Base-by-base conservation (phyloP, 2,113 vertebrate genomes). In the Sylvilagus bachmani region DNA sequence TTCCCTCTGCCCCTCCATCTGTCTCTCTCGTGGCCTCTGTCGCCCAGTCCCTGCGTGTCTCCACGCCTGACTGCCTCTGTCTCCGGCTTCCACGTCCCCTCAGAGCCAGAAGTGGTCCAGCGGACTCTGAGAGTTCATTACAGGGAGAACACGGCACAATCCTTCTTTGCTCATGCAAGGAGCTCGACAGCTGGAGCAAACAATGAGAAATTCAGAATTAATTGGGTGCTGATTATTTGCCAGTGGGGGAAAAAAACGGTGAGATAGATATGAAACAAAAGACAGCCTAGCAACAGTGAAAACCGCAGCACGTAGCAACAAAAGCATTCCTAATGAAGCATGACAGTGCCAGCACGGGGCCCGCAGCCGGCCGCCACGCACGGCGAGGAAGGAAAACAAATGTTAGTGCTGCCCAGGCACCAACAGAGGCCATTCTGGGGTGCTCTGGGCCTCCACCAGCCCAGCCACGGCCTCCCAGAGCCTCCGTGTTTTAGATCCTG, bases 121-220 rank as follows among this genome's bases (percentile, higher is more conserved):
- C 33, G 3, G 64, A 62, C 89, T 71, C 79, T 86, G 88, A 38
- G 38, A 11, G 93, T 78, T 97, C 38, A 3, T 93, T 87, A 89
- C 12, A 73, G 82, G 62, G 62, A 84, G 94, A 95, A 91, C 86
- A 91, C 1, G 44, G 86, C 94, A 81, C 53, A 67, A 83, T 78
- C 75, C 3, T 67, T 86, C 90, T 91, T 83, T 84, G 86, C 86
- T 96, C 61, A 0, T 84, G 44, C 44, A 49, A 93, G 94, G 74
- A 87, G 55, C 79, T 71, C 1, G 19, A 94, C 96, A 97, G 96
- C 96, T 96, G 83, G 71, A 96, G 84, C 93, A 95, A 96, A 96
- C 97, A 94, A 81, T 94, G 91, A 96, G 94, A 93, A 90, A 97
- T 93, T 83, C 93, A 85, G 93, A 96, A 97, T 97, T 97, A 97